Evolutionary conservation across 2,888 invertebrate genomes (phyloP), one percentile per base, ranked within the genome.

Genomic region (Nymphalis c-album): DNA sequence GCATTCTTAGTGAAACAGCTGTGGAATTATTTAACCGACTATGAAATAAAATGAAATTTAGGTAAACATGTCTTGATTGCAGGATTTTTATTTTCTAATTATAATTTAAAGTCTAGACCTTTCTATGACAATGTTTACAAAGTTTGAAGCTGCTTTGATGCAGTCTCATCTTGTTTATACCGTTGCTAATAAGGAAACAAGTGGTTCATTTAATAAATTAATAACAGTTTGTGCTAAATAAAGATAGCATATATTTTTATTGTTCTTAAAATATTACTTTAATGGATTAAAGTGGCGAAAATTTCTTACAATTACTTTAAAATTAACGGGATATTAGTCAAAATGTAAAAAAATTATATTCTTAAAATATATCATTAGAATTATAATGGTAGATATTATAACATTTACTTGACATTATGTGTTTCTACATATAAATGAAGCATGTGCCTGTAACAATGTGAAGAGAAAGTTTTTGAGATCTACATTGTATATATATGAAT

Each of bases 41-140:
- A 92, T 92, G 91, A 90, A 88, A 87, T 91, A 92, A 91, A 85
- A 92, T 92, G 91, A 91, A 88, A 91, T 84, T 86, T 90, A 88
- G 91, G 91, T 92, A 87, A 74, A 75, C 64, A 40, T 31, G 17
- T 53, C 26, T 53, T 31, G 7, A 55, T 53, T 17, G 2, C 5
- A 4, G 31, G 7, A 8, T 17, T 31, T 55, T 17, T 16, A 17
- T 22, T 53, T 53, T 16, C 22, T 16, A 26, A 26, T 17, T 7
- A 26, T 26, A 10, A 18, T 26, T 55, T 55, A 5, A 31, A 13
- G 18, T 18, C 3, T 57, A 18, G 18, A 18, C 18, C 18, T 40
- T 18, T 18, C 18, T 18, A 18, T 18, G 17, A 57, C 57, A 57
- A 57, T 47, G 48, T 72, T 71, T 75, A 74, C 50, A 17, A 70